phyloP scores from a whole-genome alignment of 2,113 vertebrate genomes.

The Lagenorhynchus albirostris region DNA sequence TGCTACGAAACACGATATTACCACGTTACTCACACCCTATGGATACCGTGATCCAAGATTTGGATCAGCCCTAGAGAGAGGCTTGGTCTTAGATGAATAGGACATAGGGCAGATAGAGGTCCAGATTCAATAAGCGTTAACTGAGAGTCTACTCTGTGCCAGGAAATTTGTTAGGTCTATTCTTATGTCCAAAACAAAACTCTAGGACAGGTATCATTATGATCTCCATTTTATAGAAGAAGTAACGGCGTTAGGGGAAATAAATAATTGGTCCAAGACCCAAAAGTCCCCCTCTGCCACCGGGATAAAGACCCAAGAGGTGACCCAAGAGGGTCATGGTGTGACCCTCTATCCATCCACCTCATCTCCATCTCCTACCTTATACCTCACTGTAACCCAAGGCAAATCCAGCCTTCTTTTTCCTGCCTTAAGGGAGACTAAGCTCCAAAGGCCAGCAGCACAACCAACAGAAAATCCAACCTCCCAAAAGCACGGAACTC shows the following conservation, averaged over 20 bases:
- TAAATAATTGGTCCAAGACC: not conserved
- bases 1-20: accelerated
- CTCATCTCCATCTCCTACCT: not conserved
- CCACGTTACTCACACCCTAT: no score
- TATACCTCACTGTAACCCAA: not conserved
- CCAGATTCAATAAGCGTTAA: not conserved
- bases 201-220: accelerated
- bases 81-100: accelerated
- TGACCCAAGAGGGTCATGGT: not conserved
- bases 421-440: not conserved
- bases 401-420: not conserved
- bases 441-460: not conserved
- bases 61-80: not conserved
- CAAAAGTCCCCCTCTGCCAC: not conserved
- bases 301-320: not conserved
- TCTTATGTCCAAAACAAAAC: accelerated
- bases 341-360: not conserved
- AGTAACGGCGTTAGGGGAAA: not conserved
- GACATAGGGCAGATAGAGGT: not conserved
- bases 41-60: not conserved
- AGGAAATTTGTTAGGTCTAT: not conserved
- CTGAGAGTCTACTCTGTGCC: not conserved
- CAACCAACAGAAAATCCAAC: not conserved
- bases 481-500: accelerated
- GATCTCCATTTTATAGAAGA: not conserved